phyloP scores from a whole-genome alignment of 2,888 invertebrate genomes.

The Spodoptera picta region DNA sequence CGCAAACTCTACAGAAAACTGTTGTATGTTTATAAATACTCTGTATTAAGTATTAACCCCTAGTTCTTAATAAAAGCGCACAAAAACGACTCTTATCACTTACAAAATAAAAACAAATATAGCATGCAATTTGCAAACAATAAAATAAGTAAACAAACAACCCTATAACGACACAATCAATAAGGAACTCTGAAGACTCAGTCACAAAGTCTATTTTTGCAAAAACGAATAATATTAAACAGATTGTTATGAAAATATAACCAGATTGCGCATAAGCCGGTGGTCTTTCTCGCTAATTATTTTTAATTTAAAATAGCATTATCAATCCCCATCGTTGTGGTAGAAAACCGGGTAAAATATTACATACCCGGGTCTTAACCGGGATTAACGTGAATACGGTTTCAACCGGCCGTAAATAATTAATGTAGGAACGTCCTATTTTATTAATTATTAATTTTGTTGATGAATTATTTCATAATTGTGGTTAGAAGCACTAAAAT shows the following conservation, averaged over 20 bases:
- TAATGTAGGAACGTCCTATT: constrained; percentile 13
- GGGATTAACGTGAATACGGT: constrained; percentile 42
- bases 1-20: too few species aligned
- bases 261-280: constrained; percentile 6
- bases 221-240: too few species aligned
- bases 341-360: constrained; percentile 48
- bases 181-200: too few species aligned
- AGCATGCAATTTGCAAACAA: too few species aligned
- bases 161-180: too few species aligned
- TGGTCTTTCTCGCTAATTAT: constrained; percentile 25
- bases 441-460: constrained; percentile 26
- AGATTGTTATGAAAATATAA: not conserved
- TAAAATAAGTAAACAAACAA: too few species aligned
- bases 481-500: not conserved
- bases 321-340: constrained; percentile 37
- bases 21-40: too few species aligned
- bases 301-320: constrained; percentile 21
- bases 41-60: too few species aligned
- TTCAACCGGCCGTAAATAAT: constrained; percentile 44
- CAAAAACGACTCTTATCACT: too few species aligned
- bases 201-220: too few species aligned
- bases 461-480: constrained; percentile 2
- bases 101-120: too few species aligned
- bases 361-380: constrained; percentile 40
- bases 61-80: too few species aligned